Evolutionary conservation across 1,140 invertebrate species (phyloP), one percentile per base, ranked within the genome.

Genomic region (Sesamia nonagrioides): DNA sequence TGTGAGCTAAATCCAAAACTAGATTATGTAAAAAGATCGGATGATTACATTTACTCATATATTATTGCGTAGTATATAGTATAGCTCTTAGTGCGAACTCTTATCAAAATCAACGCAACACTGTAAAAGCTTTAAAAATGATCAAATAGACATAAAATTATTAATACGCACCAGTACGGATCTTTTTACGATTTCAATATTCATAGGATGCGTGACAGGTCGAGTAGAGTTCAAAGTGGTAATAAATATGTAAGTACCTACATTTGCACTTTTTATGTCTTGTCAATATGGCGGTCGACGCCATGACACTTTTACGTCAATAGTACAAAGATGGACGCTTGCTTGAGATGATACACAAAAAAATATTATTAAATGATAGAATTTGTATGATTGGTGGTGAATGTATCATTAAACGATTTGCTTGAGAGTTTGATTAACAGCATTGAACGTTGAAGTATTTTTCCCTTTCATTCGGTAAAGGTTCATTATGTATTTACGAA

Each of bases 301-400:
- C 52, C 52, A 56, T 56, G 52, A 56, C 52, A 56, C 18, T 21
- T 15, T 27, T 21, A 56, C 52, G 52, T 56, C 52, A 56, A 11
- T 7, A 13, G 11, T 11, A 11, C 8, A 56, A 56, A 56, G 52
- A 56, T 56, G 18, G 52, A 56, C 18, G 18, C 7, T 45, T 45
- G 42, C 8, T 13, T 21, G 17, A 11, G 8, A 15, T 21, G 52
- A 17, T 27, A 8, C 2, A 18, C n/a, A 5, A 18, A n/a, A n/a
- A 54, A 54, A 56, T 27, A 56, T 11, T 21, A 21, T n/a, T 56
- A 27, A 56, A 56, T 56, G 18, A 27, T 56, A 56, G 8, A 45
- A 11, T 56, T 56, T 56, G 18, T 17, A 27, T 56, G 52, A 56
- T 21, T 11, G 17, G 21, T 45, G 42, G 18, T 27, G 7, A 18